Percentiles rank a stretch among this genome's conserved stretches.
phyloP scores from a whole-genome alignment of 2,888 invertebrate species.

The Meta bourneti region DNA sequence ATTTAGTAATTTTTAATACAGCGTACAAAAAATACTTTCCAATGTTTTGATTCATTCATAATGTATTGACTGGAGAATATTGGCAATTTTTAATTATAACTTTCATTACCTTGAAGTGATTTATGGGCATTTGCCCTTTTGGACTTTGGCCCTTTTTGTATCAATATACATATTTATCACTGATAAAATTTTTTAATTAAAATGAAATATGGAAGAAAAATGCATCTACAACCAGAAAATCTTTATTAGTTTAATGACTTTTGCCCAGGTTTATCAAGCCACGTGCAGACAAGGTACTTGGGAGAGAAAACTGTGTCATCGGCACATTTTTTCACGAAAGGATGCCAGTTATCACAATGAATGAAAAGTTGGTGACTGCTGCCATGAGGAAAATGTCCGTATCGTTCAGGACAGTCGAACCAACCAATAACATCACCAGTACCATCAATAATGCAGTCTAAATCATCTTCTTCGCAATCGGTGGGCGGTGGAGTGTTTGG shows the following conservation, averaged over 20 bases:
- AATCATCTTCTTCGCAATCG: constrained; percentile 65
- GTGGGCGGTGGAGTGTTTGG: constrained; percentile 63
- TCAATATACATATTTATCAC: not conserved
- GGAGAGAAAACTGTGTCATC: constrained; percentile 54
- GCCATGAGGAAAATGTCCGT: constrained; percentile 62
- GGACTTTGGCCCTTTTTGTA: not conserved
- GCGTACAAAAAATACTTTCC: too few species aligned
- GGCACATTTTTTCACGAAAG: constrained; percentile 63
- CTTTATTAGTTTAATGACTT: not conserved
- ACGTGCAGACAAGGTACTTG: constrained; percentile 63
- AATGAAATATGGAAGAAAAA: not conserved
- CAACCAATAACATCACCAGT: constrained; percentile 53
- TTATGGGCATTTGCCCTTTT: too few species aligned
- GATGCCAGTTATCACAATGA: constrained; percentile 63
- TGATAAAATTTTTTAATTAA: not conserved
- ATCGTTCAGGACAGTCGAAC: constrained; percentile 65
- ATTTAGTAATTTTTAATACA: too few species aligned
- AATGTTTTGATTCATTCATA: too few species aligned
- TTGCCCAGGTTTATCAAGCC: constrained; percentile 33
- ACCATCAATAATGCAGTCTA: constrained; percentile 63
- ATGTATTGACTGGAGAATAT: too few species aligned
- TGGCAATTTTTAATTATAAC: too few species aligned
- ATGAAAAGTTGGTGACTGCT: constrained; percentile 59
- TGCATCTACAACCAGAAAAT: not conserved
- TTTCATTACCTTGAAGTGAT: too few species aligned